A percentile compares a stretch with the other conserved stretches of the same genome.
Conservation (phyloP, 92 coral and sea anemone species). For the Micromussa lordhowensis region DNA sequence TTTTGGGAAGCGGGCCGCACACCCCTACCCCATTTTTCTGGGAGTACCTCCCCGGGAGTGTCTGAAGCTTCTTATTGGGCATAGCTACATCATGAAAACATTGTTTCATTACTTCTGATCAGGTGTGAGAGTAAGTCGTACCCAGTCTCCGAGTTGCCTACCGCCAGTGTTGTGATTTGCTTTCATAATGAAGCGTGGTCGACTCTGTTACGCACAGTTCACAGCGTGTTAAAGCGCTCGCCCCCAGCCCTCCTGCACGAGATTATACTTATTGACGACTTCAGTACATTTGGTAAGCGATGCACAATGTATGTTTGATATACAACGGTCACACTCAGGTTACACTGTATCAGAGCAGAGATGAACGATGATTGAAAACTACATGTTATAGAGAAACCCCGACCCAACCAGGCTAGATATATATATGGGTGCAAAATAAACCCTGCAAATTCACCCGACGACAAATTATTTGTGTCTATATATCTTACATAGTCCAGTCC, state of each 20-base stretch:
- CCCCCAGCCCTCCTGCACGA: constrained; percentile 80
- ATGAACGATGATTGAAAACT: too few species aligned
- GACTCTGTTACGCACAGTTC: constrained; percentile 85
- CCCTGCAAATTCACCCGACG: too few species aligned
- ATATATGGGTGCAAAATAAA: too few species aligned
- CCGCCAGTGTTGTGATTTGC: constrained; percentile 81
- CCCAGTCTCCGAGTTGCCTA: constrained; percentile 70
- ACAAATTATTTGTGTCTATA: too few species aligned
- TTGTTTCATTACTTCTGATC: background rate
- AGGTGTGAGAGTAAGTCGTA: constrained; percentile 74
- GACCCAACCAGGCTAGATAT: too few species aligned
- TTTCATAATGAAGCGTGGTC: constrained; percentile 94
- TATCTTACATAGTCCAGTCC: too few species aligned
- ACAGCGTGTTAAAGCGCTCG: constrained; percentile 83
- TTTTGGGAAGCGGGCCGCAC: too few species aligned
- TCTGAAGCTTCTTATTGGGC: too few species aligned
- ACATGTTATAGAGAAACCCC: too few species aligned
- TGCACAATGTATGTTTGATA: background rate
- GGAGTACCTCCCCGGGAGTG: too few species aligned
- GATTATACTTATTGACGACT: constrained; percentile 84
- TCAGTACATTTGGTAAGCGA: constrained; percentile 77
- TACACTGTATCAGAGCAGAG: background rate
- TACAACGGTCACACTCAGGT: background rate
- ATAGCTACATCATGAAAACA: background rate
- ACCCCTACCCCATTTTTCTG: too few species aligned